Evolutionary conservation across 2,888 invertebrate genomes (phyloP), one percentile per base, ranked within the genome.

Genomic region (Brassicogethes aeneus): DNA sequence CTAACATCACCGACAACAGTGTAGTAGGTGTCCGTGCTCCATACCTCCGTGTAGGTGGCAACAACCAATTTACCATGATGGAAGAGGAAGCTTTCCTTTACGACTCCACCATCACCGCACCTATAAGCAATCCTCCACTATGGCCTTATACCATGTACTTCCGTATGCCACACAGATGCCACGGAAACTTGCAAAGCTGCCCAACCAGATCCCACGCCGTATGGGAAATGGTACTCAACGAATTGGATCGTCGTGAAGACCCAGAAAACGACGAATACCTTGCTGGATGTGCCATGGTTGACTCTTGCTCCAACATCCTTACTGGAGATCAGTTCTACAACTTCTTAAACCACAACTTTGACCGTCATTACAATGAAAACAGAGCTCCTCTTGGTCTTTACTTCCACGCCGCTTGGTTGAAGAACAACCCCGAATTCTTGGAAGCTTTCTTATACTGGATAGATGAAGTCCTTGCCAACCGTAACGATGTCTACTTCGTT

Each of bases 91-190:
- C 89, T 8, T 94, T 94, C 78, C 72, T 90, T 35, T 96, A 95
- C 65, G 95, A 96, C 68, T 92, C 93, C 33, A 93, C 94, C 37
- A 92, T 95, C 64, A 91, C 92, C 0, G 90, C 92, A 1, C 88
- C 92, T 1, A 73, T 92, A 29, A 87, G 85, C 52, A 89, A 91
- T 64, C 90, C 90, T 14, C 93, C 93, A 39, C 80, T 92, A 52
- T 96, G 96, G 96, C 96, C 96, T 2, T 96, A 96, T 75, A 96
- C 95, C 42, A 87, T 96, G 84, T 94, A 95, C 76, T 94, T 92
- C 79, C 82, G 89, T 59, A 91, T 94, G 88, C 91, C 93, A 0
- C 93, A 92, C 68, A 80, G 87, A 45, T 94, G 94, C 61, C 91
- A 92, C 64, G 92, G 92, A 47, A 92, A 92, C 69, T 71, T 90